Evolutionary conservation across 2,888 invertebrate genomes (phyloP).

Genomic region (Dichetophora obliterata): DNA sequence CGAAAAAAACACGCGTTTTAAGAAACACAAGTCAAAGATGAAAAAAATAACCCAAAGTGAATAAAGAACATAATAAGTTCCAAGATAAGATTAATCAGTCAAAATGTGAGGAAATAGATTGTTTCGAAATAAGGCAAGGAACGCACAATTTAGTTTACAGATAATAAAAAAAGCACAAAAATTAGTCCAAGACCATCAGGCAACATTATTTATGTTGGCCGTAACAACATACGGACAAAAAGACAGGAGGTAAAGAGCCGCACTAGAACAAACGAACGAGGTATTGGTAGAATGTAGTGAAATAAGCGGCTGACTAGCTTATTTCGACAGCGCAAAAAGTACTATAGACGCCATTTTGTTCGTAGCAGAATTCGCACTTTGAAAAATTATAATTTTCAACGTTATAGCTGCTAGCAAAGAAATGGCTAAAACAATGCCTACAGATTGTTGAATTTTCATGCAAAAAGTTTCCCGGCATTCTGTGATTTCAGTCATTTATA

Average conservation of each 20-base stretch:
- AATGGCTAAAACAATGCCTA: too few species aligned
- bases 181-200: background rate
- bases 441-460: background rate
- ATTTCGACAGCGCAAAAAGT: constrained; percentile 5
- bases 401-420: background rate
- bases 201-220: background rate
- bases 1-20: constrained; percentile 23
- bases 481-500: background rate
- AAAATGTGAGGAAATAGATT: background rate
- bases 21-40: background rate
- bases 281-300: background rate
- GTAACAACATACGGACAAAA: background rate
- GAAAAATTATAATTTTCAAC: background rate
- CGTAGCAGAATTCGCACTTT: background rate
- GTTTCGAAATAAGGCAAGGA: background rate
- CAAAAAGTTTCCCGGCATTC: background rate
- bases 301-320: background rate
- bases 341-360: constrained; percentile 47
- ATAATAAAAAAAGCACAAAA: background rate
- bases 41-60: background rate
- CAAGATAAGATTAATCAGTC: background rate
- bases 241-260: background rate
- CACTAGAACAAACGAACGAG: constrained; percentile 15
- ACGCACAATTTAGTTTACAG: background rate
- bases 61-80: background rate